These are phyloP conservation scores for Philopotamus ludificatus DNA, from an alignment of 1,140 invertebrate genomes.

Conservation along the genomic window DNA sequence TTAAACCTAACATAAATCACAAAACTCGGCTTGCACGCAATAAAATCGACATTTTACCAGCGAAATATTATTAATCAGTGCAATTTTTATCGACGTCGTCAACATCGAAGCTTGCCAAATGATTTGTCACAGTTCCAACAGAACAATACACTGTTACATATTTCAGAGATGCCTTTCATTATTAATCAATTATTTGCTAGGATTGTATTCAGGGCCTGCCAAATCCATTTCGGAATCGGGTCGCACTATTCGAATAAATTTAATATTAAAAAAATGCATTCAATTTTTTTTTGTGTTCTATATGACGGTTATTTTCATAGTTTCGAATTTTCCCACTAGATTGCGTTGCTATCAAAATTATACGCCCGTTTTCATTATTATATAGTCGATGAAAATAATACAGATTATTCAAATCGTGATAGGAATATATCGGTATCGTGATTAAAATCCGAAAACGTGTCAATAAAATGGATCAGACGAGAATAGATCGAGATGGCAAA, in stretches of 20 bases:
- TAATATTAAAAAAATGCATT: too few species aligned
- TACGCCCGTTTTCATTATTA: too few species aligned
- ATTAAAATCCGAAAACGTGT: conserved; percentile 12
- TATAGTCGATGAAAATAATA: too few species aligned
- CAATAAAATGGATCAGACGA: conserved; percentile 16
- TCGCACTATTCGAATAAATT: background rate
- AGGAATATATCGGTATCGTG: background rate
- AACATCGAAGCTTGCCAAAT: conserved; percentile 10
- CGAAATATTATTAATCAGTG: background rate
- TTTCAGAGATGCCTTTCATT: conserved; percentile 3
- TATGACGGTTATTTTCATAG: too few species aligned
- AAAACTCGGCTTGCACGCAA: too few species aligned
- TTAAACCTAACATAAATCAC: too few species aligned
- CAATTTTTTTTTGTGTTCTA: too few species aligned
- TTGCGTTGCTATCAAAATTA: too few species aligned
- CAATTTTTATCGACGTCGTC: background rate
- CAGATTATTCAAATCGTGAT: too few species aligned
- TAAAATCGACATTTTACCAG: too few species aligned
- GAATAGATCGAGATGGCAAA: conserved; percentile 3
- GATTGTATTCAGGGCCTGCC: conserved; percentile 8
- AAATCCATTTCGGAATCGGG: conserved; percentile 7
- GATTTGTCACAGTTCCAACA: conserved; percentile 3
- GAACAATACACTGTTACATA: background rate
- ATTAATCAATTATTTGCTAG: conserved; percentile 8
- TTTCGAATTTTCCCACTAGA: too few species aligned